Percentiles rank a stretch among this genome's conserved stretches.
phyloP scores from a whole-genome alignment of 2,113 vertebrate species.

The Saccopteryx leptura region DNA sequence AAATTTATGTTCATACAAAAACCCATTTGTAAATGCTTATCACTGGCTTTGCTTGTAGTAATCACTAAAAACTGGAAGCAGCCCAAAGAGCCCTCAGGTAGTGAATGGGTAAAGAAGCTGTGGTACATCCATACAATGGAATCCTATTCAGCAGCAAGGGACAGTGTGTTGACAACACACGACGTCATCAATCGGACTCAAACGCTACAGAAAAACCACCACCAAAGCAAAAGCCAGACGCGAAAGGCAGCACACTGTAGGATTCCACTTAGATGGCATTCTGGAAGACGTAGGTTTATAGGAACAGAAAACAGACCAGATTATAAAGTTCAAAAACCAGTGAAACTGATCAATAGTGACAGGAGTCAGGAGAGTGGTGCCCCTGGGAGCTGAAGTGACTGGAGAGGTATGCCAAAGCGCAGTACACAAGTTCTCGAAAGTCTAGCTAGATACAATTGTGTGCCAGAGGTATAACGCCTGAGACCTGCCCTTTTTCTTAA shows the following conservation, averaged over 20 bases:
- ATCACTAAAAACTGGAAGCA: not conserved
- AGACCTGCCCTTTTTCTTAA: not conserved
- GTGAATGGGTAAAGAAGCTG: no score
- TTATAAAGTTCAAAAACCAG: not conserved
- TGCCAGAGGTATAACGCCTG: not conserved
- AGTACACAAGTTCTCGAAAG: not conserved
- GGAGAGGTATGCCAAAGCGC: not conserved
- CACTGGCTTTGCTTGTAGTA: not conserved
- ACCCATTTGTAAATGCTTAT: not conserved
- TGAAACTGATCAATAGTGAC: not conserved
- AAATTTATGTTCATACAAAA: not conserved
- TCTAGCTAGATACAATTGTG: not conserved
- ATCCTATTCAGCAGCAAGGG: not conserved
- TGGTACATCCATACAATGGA: not conserved
- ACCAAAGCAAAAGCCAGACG: not conserved
- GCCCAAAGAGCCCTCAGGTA: not conserved
- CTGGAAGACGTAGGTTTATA: not conserved
- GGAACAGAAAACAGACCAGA: not conserved
- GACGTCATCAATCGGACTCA: accelerated
- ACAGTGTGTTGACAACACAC: accelerated
- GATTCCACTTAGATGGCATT: no score
- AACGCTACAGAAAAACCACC: no score
- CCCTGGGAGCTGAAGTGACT: not conserved
- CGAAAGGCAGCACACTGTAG: not conserved
- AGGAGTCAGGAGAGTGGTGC: not conserved